Conservation (phyloP, 2,797 vertebrate genomes). For the Tinamus major region DNA sequence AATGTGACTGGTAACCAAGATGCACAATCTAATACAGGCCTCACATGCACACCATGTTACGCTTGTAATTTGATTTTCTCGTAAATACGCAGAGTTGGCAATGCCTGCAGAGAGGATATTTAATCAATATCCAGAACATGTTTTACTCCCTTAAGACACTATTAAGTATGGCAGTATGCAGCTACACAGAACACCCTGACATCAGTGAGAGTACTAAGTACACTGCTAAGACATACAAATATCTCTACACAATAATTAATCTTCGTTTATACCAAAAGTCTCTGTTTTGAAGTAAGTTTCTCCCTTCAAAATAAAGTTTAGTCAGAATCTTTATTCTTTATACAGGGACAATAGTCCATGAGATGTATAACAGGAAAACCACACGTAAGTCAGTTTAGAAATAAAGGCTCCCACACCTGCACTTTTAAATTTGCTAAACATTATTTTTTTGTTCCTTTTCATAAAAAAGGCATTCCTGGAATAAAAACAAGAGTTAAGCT, state of each 20-base stretch:
- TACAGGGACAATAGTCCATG: not conserved
- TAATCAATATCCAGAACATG: not conserved
- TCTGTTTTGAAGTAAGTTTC: not conserved
- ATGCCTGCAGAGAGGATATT: not conserved
- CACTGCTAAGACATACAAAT: not conserved
- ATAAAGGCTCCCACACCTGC: not conserved
- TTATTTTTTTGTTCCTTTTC: not conserved
- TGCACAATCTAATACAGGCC: not conserved
- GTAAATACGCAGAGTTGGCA: not conserved
- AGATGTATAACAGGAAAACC: not conserved
- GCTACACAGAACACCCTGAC: not conserved
- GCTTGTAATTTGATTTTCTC: not conserved
- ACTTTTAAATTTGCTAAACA: not conserved
- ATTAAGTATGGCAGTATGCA: not conserved
- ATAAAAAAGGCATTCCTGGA: not conserved
- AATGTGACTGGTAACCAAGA: not conserved
- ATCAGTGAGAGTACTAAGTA: not conserved
- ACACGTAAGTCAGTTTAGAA: not conserved
- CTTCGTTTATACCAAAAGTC: not conserved
- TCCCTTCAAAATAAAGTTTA: not conserved
- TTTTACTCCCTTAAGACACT: not conserved
- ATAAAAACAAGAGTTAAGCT: not conserved
- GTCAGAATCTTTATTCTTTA: not conserved
- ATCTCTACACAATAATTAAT: not conserved
- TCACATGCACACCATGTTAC: not conserved